Evolutionary conservation across 2,113 vertebrate genomes (phyloP), one percentile per base, ranked within the genome.

Genomic region (Paraplagusia blochii): DNA sequence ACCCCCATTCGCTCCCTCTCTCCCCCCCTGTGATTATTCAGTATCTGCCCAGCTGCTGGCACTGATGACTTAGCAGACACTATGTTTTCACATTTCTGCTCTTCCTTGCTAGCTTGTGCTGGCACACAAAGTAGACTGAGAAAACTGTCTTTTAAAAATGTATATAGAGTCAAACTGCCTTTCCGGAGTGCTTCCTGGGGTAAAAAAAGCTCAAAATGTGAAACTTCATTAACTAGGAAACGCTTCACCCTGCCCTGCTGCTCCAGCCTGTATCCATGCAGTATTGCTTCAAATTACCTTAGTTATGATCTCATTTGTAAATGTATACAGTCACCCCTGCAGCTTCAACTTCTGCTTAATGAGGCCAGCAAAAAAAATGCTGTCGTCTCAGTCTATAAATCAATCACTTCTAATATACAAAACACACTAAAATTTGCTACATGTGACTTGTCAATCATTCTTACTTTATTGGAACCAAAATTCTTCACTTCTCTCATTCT

Each of bases 21-120:
- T 63, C 58, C 68, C 76, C 63, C 67, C 62, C 62, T 38, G 72
- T 13, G 43, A 87, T 87, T 83, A 84, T 74, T 83, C 66, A 80
- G 76, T 76, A 80, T 71, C 80, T 73, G 71, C 51, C 63, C 75
- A 81, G 78, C 76, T 66, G 72, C 71, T 62, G 69, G 49, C 58
- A 80, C 56, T 56, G 42, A 29, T 58, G 66, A 61, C 69, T 60
- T 67, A 53, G 69, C 63, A 77, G 69, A 34, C 17, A 3, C 58
- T 38, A 14, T 52, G 59, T 76, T 34, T 56, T 69, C 68, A 55
- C 51, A 64, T 42, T 53, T 58, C 47, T 72, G 38, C 53, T 38
- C 12, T 72, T 69, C 16, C 49, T 69, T 54, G 36, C 52, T 66
- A 65, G 53, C 34, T 18, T 54, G 44, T 43, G 40, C 39, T 36